Base-by-base conservation (phyloP, 2,888 invertebrate genomes). In the Micoletzkya japonica region DNA sequence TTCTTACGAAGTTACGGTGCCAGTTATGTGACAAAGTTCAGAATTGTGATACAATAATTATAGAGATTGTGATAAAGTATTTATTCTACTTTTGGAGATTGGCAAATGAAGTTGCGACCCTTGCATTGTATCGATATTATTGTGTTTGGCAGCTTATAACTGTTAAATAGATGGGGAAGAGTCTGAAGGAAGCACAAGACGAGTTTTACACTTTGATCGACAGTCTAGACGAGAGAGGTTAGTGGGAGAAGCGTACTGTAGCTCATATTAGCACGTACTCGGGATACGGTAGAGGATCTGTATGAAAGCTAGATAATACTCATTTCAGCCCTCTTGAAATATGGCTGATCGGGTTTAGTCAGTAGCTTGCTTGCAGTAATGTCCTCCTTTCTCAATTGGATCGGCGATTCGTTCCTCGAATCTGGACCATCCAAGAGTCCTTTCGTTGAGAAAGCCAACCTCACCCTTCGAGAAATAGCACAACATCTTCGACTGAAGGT, bases 401-500 rank as follows among this genome's bases (percentile, higher is more conserved):
- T 66, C 0, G 54, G 37, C 2, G 64, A 54, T 30, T 54, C 64
- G n/a, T 66, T 54, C 54, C 64, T 54, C 26, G 64, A 66, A 32
- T 52, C 52, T 26, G 57, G 36, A 30, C 32, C 57, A 1, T 57
- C 57, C 17, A 58, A 68, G 17, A 37, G 32, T 57, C 34, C 34
- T 20, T 68, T 32, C 34, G 58, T 57, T 7, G 44, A 68, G 32
- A 58, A 68, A 26, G 68, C 58, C 7, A 68, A 44, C 34, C 34
- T 50, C 4, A 10, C 30, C 1, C 44, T 68, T 6, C 39, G 58
- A 44, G 57, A 57, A 68, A 68, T 68, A n/a, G 68, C 68, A 20
- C 2, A 44, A 2, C 49, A 68, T 32, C 30, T 68, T 34, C 57
- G 24, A 26, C 32, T 34, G 58, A 68, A 58, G 34, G 68, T 68